phyloP scores from a whole-genome alignment of 2,888 invertebrate genomes.

The Melieria crassipennis region DNA sequence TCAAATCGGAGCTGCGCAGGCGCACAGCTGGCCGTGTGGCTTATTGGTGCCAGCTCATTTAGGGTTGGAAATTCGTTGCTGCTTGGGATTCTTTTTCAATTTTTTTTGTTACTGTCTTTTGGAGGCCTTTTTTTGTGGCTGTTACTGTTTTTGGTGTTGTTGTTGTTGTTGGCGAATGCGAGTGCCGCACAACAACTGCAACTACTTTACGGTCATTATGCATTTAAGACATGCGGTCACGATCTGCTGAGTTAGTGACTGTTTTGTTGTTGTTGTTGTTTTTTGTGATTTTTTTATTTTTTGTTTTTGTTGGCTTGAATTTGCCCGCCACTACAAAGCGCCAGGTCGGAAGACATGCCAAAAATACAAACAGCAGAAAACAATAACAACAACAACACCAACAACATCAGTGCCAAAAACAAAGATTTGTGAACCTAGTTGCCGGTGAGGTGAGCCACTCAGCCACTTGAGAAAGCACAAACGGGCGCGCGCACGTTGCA shows the following conservation, averaged over 20 bases:
- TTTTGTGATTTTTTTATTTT: neutral
- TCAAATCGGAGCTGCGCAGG: constrained; percentile 16
- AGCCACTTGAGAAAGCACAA: constrained; percentile 5
- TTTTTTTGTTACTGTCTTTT: constrained; percentile 16
- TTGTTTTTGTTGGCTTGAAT: neutral
- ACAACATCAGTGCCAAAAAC: neutral
- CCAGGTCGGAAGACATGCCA: neutral
- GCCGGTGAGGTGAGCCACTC: neutral
- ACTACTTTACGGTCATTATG: constrained; percentile 65
- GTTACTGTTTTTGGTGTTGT: constrained; percentile 31
- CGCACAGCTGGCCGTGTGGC: constrained; percentile 12
- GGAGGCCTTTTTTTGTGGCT: constrained; percentile 9
- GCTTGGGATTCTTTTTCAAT: constrained; percentile 17
- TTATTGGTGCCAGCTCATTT: constrained; percentile 26
- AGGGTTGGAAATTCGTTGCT: neutral
- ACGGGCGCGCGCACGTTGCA: too few relatives aligned
- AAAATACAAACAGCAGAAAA: neutral
- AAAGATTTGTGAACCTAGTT: neutral
- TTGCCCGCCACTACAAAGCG: neutral
- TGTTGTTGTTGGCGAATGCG: constrained; percentile 2
- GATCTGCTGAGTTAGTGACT: constrained; percentile 63
- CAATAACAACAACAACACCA: neutral
- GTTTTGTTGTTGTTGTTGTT: neutral
- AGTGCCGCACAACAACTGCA: constrained; percentile 38
- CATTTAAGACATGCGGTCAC: constrained; percentile 66